phyloP scores from a whole-genome alignment of 53 echinoderm and acorn worm species.

The Temnopleurus reevesii region DNA sequence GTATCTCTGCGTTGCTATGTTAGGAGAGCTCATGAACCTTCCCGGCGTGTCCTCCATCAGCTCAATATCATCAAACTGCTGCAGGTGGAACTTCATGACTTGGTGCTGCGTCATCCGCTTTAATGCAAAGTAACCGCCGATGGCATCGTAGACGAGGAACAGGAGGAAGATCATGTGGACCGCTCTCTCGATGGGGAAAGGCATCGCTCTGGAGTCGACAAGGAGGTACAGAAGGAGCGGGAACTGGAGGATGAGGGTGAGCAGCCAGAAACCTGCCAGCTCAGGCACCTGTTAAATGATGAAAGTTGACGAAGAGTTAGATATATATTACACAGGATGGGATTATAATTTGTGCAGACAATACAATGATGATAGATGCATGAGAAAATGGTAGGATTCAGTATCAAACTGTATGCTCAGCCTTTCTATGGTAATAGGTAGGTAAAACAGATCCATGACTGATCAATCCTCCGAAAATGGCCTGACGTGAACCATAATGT shows the following conservation, averaged over 20 bases:
- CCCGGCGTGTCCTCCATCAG: constrained; percentile 45
- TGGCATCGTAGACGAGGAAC: constrained; percentile 72
- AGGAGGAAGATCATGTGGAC: constrained; percentile 77
- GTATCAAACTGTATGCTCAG: no score
- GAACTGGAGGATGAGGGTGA: constrained; percentile 88
- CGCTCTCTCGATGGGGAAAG: constrained; percentile 76
- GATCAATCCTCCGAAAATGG: no score
- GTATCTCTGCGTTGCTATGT: constrained; percentile 44
- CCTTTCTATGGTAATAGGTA: no score
- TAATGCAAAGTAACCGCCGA: constrained; percentile 79
- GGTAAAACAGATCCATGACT: no score
- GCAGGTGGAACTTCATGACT: constrained; percentile 93
- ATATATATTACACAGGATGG: no score
- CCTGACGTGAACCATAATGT: no score
- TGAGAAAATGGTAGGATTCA: no score
- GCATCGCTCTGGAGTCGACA: constrained; percentile 67
- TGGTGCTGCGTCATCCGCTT: constrained; percentile 89
- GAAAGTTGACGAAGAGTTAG: no score
- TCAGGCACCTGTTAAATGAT: constrained; percentile 85
- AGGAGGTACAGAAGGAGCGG: constrained; percentile 81
- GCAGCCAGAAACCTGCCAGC: constrained; percentile 94
- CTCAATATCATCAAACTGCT: constrained; percentile 91
- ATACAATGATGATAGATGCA: no score
- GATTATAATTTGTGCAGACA: no score
- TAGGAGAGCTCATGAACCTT: constrained; percentile 21